A percentile compares a stretch with the other conserved stretches of the same genome.
Evolutionary conservation across 2,888 invertebrate species (phyloP).

Genomic region (Eupithecia inturbata): DNA sequence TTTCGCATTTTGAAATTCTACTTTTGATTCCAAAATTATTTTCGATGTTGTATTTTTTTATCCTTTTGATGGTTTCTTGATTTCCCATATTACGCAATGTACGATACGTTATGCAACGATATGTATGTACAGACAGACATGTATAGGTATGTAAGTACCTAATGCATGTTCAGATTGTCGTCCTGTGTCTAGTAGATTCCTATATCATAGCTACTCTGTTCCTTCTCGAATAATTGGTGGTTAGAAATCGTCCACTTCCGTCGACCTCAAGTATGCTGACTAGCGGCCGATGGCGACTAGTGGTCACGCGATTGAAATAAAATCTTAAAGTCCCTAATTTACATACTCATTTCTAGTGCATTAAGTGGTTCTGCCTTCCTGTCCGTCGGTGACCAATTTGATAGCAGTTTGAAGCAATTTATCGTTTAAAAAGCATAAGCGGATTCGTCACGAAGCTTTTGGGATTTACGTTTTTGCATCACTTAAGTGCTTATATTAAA

Average conservation of each 20-base stretch:
- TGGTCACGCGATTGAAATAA: slow-evolving; percentile 64
- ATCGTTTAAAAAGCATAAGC: slow-evolving; percentile 20
- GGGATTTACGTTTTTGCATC: slow-evolving; percentile 24
- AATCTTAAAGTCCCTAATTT: slow-evolving; percentile 41
- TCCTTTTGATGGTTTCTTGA: background rate
- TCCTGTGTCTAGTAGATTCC: background rate
- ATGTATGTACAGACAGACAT: no score
- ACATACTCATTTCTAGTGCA: slow-evolving; percentile 34
- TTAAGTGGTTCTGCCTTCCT: slow-evolving; percentile 31
- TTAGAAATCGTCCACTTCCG: slow-evolving; percentile 78
- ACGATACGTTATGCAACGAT: background rate
- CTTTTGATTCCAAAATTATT: background rate
- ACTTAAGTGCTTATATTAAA: slow-evolving; percentile 15
- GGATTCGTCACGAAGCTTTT: slow-evolving; percentile 28
- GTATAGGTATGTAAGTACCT: no score
- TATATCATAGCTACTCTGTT: background rate
- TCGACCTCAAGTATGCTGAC: slow-evolving; percentile 56
- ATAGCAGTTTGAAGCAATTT: slow-evolving; percentile 27
- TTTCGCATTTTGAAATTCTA: slow-evolving; percentile 47
- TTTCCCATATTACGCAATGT: background rate
- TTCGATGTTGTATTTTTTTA: background rate
- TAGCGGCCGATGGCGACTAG: slow-evolving; percentile 53
- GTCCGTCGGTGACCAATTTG: slow-evolving; percentile 28
- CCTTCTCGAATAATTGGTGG: slow-evolving; percentile 57
- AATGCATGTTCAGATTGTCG: background rate